phyloP scores from a whole-genome alignment of 2,888 invertebrate genomes.

The Pristionchus fissidentatus region DNA sequence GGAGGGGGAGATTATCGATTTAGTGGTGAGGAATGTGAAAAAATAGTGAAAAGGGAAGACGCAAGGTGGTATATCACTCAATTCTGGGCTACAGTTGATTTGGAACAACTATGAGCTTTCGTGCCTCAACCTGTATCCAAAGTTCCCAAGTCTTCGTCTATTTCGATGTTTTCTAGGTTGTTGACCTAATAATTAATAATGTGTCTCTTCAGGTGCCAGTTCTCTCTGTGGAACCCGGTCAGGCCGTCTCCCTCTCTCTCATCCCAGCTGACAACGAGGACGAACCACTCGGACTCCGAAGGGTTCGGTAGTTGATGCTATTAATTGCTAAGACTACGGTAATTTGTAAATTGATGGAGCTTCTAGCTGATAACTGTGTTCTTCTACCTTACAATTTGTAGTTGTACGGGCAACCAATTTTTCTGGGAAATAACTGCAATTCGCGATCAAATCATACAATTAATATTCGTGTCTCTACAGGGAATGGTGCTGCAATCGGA shows the following conservation, averaged over 20 bases:
- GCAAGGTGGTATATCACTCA: not conserved
- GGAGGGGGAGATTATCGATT: not conserved
- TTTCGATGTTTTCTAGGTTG: not conserved
- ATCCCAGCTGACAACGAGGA: slow-evolving; percentile 24
- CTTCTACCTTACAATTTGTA: not conserved
- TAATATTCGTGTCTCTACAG: slow-evolving; percentile 76
- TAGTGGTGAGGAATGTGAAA: not conserved
- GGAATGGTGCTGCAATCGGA: slow-evolving; percentile 86
- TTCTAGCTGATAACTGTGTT: not conserved
- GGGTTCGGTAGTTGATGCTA: not conserved
- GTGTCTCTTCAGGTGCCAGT: slow-evolving; percentile 24
- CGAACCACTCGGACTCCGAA: slow-evolving; percentile 39
- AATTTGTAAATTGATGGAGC: no score
- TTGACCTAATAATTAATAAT: not conserved
- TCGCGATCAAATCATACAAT: not conserved
- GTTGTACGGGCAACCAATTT: no score
- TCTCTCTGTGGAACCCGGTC: slow-evolving; percentile 39
- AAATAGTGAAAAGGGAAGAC: not conserved
- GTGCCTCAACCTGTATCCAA: no score
- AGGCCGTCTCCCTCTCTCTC: slow-evolving; percentile 43
- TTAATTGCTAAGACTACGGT: not conserved
- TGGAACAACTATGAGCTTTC: no score
- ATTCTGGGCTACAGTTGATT: no score
- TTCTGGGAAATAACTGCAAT: no score
- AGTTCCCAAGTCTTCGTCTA: no score